Evolutionary conservation across 1,140 invertebrate genomes (phyloP), one percentile per base, ranked within the genome.

Genomic region (Scaptomyza graminum): DNA sequence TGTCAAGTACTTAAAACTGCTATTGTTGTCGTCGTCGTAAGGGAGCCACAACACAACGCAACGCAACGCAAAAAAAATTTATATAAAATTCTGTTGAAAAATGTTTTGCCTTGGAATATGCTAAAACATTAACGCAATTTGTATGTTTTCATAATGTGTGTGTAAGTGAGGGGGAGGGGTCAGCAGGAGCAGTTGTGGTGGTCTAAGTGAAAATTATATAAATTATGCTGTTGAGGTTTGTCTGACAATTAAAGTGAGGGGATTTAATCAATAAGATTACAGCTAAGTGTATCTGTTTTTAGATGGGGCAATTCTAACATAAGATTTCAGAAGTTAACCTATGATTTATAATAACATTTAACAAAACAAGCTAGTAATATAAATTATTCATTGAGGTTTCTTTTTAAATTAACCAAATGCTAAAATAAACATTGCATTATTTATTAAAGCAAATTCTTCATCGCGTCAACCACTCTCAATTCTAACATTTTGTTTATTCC

Each of bases 91-190:
- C 55, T 39, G 50, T 52, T 49, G 18, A 28, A 65, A 56, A 54
- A 62, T 51, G 43, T 69, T 76, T 67, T 47, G 44, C 41, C 76
- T 76, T 74, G 73, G 51, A 61, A 71, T 76, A 76, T 75, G 67
- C 64, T 83, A 71, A 84, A 84, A 84, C 79, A 84, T 84, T 73
- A 76, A 84, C 80, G 73, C 76, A 79, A 79, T 84, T 84, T 79
- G 75, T 79, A 65, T 61, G 39, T n/a, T 78, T 69, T 70, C 64
- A 50, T 66, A 61, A 60, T 34, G 13, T 47, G 11, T 15, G 5
- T 31, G 8, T 34, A 31, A 31, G 8, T 34, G 31, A 31, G 31
- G 8, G 44, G 31, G 3, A 12, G 44, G 31, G 3, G 11, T 31
- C 37, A 46, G 8, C n/a, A 31, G 28, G 3, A 6, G 28, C 28